A percentile compares a stretch with the other conserved stretches of the same genome.
phyloP scores from a whole-genome alignment of 2,797 vertebrate species.

The Gymnoscopelus braueri region DNA sequence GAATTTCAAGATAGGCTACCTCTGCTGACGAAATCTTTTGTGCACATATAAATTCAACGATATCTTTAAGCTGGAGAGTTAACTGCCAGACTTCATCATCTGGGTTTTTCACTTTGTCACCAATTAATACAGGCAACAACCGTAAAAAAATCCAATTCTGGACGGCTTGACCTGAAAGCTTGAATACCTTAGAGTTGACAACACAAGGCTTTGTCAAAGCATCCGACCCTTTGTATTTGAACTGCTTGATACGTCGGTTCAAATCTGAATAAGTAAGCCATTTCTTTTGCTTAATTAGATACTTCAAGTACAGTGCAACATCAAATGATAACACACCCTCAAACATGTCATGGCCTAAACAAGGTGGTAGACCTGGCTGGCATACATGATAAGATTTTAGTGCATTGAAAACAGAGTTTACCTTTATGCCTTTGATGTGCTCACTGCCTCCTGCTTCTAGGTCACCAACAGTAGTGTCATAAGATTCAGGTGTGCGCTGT shows the following conservation, averaged over 20 bases:
- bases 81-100: no score
- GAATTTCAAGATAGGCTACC: no score
- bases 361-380: conserved; percentile 16
- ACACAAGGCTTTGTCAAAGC: background rate
- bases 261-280: conserved; percentile 7
- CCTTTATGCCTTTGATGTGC: conserved; percentile 14
- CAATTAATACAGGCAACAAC: no score
- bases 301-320: conserved; percentile 21
- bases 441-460: no score
- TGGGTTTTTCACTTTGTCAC: no score
- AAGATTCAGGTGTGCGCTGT: conserved; percentile 8
- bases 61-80: no score
- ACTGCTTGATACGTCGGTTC: conserved; percentile 1
- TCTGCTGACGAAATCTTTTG: no score
- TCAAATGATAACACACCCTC: conserved; percentile 20
- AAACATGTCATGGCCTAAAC: conserved; percentile 25
- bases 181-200: no score
- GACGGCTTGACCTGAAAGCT: no score
- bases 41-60: no score
- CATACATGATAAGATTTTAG: conserved; percentile 23
- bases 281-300: conserved; percentile 1
- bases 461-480: conserved; percentile 10
- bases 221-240: background rate
- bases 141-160: no score
- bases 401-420: conserved; percentile 10